Evolutionary conservation across 2,797 vertebrate genomes (phyloP).

Genomic region (Gymnoscopelus microlampas): DNA sequence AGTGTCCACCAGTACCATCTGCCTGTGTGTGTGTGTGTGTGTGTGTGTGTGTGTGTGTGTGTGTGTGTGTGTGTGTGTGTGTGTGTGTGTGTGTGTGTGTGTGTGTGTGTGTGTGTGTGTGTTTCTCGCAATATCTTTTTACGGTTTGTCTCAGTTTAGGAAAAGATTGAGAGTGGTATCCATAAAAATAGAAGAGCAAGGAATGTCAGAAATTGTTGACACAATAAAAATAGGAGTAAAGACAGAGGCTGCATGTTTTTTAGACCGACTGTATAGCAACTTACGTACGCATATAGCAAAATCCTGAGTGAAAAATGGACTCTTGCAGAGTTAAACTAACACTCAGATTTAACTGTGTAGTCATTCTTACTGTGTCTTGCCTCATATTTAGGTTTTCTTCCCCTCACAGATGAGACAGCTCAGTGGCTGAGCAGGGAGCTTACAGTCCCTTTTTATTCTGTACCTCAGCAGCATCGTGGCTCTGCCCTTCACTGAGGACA

Average conservation of each 20-base stretch:
- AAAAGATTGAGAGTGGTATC: too few species aligned
- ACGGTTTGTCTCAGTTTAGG: too few species aligned
- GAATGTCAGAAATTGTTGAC: background rate
- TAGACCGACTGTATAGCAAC: too few species aligned
- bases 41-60: background rate
- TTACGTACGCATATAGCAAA: too few species aligned
- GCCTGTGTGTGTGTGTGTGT: too few species aligned
- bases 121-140: background rate
- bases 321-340: too few species aligned
- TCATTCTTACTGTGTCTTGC: conserved; percentile 55
- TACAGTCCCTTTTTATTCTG: conserved; percentile 50
- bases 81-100: conserved; percentile 2
- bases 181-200: too few species aligned
- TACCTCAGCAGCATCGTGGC: conserved; percentile 55
- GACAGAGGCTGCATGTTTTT: too few species aligned
- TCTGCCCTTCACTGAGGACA: conserved; percentile 68
- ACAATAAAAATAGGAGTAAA: too few species aligned
- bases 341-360: conserved; percentile 38
- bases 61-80: conserved; percentile 2
- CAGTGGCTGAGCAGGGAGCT: conserved; percentile 49
- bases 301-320: too few species aligned
- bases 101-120: conserved; percentile 1
- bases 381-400: conserved; percentile 32
- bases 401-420: conserved; percentile 19
- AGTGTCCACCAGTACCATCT: too few species aligned